phyloP scores from a whole-genome alignment of 2,797 vertebrate genomes.

The Valencia hispanica region DNA sequence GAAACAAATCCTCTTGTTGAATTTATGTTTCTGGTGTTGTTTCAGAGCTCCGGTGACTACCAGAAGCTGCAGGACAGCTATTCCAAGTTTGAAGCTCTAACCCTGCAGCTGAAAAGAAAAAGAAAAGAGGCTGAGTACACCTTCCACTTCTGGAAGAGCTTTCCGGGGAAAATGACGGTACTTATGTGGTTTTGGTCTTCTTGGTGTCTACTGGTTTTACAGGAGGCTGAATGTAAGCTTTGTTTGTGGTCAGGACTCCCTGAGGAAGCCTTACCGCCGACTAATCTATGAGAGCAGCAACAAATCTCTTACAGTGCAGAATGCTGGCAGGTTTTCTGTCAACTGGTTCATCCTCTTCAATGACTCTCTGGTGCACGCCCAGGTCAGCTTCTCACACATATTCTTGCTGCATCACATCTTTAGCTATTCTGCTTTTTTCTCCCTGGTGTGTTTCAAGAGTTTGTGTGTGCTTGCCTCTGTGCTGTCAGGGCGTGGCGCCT shows the following conservation, averaged over 20 bases:
- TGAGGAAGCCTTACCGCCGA: constrained; percentile 89
- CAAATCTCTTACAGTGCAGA: constrained; percentile 90
- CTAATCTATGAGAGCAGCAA: constrained; percentile 96
- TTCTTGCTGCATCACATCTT: not conserved
- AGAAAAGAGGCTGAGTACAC: constrained; percentile 94
- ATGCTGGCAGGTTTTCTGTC: constrained; percentile 92
- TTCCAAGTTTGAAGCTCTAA: constrained; percentile 88
- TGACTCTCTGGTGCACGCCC: constrained; percentile 92
- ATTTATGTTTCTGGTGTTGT: not conserved
- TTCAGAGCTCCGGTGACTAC: constrained; percentile 88
- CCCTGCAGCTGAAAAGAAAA: constrained; percentile 87
- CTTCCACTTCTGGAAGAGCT: constrained; percentile 95
- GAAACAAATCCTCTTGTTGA: not conserved
- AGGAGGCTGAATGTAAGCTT: constrained; percentile 17
- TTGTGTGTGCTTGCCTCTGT: constrained; percentile 81
- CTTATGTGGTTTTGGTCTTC: not conserved
- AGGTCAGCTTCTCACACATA: constrained; percentile 79
- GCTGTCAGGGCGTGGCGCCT: constrained; percentile 85
- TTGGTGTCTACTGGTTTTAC: not conserved
- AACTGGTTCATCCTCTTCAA: constrained; percentile 97
- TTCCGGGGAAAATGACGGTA: constrained; percentile 98
- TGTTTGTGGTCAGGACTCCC: constrained; percentile 82
- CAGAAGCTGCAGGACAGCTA: constrained; percentile 91
- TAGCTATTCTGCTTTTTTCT: constrained; percentile 10
- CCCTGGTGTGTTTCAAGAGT: constrained; percentile 61